These are phyloP conservation scores for Enteromius fasciolatus DNA, from an alignment of 2,797 vertebrate species.

Conservation along the genomic window DNA sequence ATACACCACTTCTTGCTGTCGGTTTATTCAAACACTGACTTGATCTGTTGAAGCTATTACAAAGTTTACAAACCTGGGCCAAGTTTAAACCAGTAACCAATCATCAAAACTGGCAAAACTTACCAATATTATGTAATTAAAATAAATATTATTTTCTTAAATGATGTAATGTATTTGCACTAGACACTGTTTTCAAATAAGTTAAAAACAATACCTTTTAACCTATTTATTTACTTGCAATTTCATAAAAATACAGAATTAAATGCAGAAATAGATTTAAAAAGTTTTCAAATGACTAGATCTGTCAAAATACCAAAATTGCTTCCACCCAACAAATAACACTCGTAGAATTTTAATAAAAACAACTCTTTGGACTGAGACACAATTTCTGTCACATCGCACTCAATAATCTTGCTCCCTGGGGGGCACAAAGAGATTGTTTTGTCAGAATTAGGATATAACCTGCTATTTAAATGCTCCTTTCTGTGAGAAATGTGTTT, in stretches of 20 bases:
- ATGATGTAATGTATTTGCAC: too few species aligned
- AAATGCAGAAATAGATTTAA: not conserved
- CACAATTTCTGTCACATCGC: conserved; percentile 17
- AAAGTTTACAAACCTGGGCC: too few species aligned
- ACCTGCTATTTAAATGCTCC: conserved; percentile 26
- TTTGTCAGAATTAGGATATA: conserved; percentile 50
- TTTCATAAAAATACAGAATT: not conserved
- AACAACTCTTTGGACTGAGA: conserved; percentile 17
- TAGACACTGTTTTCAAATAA: not conserved
- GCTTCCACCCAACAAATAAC: conserved; percentile 22
- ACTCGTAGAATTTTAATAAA: conserved; percentile 25
- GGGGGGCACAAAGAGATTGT: conserved; percentile 18
- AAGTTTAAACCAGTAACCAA: too few species aligned
- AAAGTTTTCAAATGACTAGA: not conserved
- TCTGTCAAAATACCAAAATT: conserved; percentile 14
- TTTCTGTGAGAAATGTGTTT: not conserved
- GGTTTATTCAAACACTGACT: too few species aligned
- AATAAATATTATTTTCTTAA: too few species aligned
- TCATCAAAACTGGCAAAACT: too few species aligned
- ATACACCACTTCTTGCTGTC: too few species aligned
- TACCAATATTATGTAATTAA: too few species aligned
- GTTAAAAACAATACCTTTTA: not conserved
- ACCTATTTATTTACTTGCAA: not conserved
- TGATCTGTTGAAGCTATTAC: too few species aligned
- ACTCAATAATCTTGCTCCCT: conserved; percentile 45